Percentiles rank a stretch among this genome's conserved stretches.
These are phyloP conservation scores for Mystacornis crossleyi DNA, from an alignment of 2,113 vertebrate species.

Conservation along the genomic window DNA sequence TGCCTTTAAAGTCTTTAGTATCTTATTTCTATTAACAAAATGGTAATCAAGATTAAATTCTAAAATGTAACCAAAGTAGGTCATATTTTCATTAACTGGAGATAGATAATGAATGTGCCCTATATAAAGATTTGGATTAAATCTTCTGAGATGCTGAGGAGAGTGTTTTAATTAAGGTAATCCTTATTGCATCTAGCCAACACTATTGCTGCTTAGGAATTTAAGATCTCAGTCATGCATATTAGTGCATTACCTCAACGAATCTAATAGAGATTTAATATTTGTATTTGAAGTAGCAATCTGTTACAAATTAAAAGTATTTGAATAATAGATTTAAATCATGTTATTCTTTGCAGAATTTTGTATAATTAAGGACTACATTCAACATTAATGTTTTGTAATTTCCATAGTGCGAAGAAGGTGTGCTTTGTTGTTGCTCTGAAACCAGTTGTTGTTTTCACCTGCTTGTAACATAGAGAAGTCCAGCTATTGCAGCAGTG, in stretches of 20 bases:
- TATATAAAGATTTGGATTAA: constrained; percentile 76
- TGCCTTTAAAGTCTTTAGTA: constrained; percentile 74
- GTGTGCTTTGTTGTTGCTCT: constrained; percentile 57
- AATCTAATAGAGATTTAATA: constrained; percentile 80
- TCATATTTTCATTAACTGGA: constrained; percentile 79
- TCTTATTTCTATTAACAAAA: constrained; percentile 81
- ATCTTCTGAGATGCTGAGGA: constrained; percentile 73
- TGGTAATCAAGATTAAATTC: constrained; percentile 81
- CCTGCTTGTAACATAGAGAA: neutral
- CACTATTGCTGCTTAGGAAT: constrained; percentile 72
- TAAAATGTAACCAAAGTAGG: constrained; percentile 76
- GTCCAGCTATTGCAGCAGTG: neutral
- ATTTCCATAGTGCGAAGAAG: constrained; percentile 35
- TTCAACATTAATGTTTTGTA: constrained; percentile 34
- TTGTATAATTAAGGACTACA: constrained; percentile 63
- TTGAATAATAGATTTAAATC: constrained; percentile 74
- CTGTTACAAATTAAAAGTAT: constrained; percentile 77
- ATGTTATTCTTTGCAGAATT: constrained; percentile 70
- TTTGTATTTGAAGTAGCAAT: constrained; percentile 76
- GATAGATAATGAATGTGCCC: constrained; percentile 78
- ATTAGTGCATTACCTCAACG: constrained; percentile 69
- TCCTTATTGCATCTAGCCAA: constrained; percentile 80
- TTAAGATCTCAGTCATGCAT: constrained; percentile 73
- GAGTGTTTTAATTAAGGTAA: constrained; percentile 82
- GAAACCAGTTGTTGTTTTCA: constrained; percentile 41